Evolutionary conservation across 2,888 invertebrate species (phyloP), one percentile per base, ranked within the genome.

Genomic region (Auanema freiburgensis): DNA sequence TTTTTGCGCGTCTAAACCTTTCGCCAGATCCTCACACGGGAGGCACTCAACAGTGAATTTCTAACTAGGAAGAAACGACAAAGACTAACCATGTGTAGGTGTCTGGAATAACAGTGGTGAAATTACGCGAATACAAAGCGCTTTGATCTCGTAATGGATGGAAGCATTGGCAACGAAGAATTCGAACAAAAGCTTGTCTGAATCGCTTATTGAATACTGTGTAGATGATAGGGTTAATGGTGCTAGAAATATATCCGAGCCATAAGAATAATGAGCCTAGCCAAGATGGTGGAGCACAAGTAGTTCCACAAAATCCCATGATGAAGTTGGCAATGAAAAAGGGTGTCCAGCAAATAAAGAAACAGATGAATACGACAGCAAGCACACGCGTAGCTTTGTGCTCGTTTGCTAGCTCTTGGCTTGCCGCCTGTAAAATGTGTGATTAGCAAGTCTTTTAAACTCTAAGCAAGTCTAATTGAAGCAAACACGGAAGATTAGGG

Each of bases 361-460:
- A 94, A 0, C 92, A 92, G 85, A 92, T 92, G 86, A 94, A 94
- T 1, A 94, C 93, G 0, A 94, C 91, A 2, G 93, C 93, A 21
- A 94, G 86, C 4, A 94, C 95, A 86, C 95, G 93, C 12, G 95
- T 94, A 0, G 96, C 96, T 85, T 95, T 95, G 84, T 95, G 94
- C 84, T 96, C 83, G 63, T 75, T 82, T 50, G 81, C 81, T 33
- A 83, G 68, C 60, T 83, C 79, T 66, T 76, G 73, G 50, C 65
- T 73, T 2, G 74, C 74, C n/a, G 75, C 64, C 71, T 72, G 69
- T 33, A 33, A 33, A 33, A 33, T 16, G 46, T 50, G 56, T 33
- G 33, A 33, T 33, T 33, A 33, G 33, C 33, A 33, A 33, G 33
- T 33, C 3, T 33, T 33, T 33, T 8, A 33, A 3, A 33, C 33